phyloP scores from a whole-genome alignment of 2,797 vertebrate genomes.

The Tinamus major region DNA sequence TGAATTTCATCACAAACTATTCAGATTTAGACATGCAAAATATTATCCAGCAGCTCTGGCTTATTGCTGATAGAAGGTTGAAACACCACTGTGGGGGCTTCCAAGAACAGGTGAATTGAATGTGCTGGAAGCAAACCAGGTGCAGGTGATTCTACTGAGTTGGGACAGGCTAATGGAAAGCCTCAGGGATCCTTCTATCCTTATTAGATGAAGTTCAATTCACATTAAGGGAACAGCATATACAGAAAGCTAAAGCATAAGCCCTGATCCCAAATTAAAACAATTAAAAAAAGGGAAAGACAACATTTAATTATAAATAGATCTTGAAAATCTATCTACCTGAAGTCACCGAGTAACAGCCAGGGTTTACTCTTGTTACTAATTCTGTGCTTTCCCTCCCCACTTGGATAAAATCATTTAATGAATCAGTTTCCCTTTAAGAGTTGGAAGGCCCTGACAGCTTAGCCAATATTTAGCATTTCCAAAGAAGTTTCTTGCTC shows the following conservation, averaged over 20 bases:
- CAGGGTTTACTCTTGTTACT: neutral
- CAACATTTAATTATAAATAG: neutral
- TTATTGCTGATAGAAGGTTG: neutral
- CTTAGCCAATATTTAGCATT: neutral
- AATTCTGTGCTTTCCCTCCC: neutral
- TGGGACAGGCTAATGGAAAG: neutral
- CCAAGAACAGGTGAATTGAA: neutral
- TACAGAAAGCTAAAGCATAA: neutral
- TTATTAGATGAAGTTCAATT: neutral
- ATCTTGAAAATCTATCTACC: neutral
- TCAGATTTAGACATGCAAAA: neutral
- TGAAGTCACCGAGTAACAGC: neutral
- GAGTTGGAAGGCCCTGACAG: constrained; percentile 6
- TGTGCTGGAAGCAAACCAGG: constrained; percentile 28
- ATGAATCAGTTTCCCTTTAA: constrained; percentile 34
- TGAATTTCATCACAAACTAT: neutral
- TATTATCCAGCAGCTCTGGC: neutral
- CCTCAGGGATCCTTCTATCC: neutral
- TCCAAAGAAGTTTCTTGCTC: constrained; percentile 52
- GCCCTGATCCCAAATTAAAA: neutral
- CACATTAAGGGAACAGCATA: neutral
- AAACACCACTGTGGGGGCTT: neutral
- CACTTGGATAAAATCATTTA: neutral
- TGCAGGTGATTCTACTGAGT: neutral
- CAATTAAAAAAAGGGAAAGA: neutral